These are phyloP conservation scores for Hydrotaea diabolus DNA, from an alignment of 2,888 invertebrate genomes.

Conservation along the genomic window DNA sequence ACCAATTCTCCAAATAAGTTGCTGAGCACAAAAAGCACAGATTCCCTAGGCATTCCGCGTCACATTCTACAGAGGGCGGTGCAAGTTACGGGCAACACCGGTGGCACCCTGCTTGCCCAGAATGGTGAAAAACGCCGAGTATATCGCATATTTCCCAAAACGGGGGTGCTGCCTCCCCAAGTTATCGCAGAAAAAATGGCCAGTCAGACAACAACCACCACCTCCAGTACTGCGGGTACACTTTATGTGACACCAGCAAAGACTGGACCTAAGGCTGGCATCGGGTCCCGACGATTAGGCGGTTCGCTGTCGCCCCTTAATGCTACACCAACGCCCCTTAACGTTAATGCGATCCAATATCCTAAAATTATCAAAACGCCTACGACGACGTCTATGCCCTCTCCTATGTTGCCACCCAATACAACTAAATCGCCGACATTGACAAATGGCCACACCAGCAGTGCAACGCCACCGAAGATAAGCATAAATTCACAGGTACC, in stretches of 20 bases:
- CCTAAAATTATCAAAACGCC: neutral
- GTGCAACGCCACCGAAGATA: neutral
- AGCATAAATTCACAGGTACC: neutral
- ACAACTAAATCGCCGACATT: neutral
- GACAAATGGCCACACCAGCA: neutral
- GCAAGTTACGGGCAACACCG: constrained; percentile 48
- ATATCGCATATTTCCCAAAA: constrained; percentile 52
- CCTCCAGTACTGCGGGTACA: neutral
- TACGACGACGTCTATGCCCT: neutral
- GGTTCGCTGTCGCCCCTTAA: neutral
- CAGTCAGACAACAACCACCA: neutral
- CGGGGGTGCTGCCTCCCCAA: neutral
- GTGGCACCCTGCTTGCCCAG: neutral
- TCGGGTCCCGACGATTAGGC: too few relatives aligned
- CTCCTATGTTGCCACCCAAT: constrained; percentile 47
- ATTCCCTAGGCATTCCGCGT: constrained; percentile 17
- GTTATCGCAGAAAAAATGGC: neutral
- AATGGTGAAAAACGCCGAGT: constrained; percentile 53
- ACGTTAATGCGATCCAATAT: neutral
- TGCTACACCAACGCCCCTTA: neutral
- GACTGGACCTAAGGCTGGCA: neutral
- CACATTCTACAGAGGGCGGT: constrained; percentile 58
- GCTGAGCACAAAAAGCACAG: too few relatives aligned
- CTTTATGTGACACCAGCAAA: constrained; percentile 26
- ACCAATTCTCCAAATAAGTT: neutral